Percentiles rank a stretch among this genome's conserved stretches.
Evolutionary conservation across 1,140 invertebrate genomes (phyloP).

Genomic region (Drosophila nebulosa): DNA sequence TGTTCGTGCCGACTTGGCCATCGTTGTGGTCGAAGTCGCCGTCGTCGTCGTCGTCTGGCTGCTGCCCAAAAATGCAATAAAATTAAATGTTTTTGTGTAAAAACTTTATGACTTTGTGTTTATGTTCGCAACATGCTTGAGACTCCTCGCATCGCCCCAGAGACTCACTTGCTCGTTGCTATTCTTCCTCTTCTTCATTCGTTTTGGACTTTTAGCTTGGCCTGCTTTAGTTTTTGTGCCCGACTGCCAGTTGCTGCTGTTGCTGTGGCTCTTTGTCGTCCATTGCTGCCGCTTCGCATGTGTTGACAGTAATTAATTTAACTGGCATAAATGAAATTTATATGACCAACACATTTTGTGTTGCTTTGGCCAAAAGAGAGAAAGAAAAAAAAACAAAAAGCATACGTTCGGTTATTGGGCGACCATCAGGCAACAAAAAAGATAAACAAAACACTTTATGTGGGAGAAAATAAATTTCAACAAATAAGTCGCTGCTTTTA

Average conservation of each 20-base stretch:
- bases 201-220: slow-evolving; percentile 48
- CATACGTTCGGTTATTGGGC: background rate
- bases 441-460: background rate
- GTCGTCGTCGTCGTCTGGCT: slow-evolving; percentile 33
- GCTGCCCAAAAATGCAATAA: slow-evolving; percentile 77
- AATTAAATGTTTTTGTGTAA: slow-evolving; percentile 78
- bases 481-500: background rate
- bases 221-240: slow-evolving; percentile 68
- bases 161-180: background rate
- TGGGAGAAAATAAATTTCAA: background rate
- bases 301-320: slow-evolving; percentile 78
- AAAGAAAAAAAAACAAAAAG: background rate
- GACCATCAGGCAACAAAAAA: background rate
- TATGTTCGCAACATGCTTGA: slow-evolving; percentile 68
- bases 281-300: slow-evolving; percentile 43
- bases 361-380: slow-evolving; percentile 33
- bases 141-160: slow-evolving; percentile 25
- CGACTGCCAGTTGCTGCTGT: slow-evolving; percentile 49
- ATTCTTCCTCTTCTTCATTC: background rate
- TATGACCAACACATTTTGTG: slow-evolving; percentile 61
- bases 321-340: slow-evolving; percentile 72
- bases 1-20: slow-evolving; percentile 22
- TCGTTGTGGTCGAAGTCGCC: slow-evolving; percentile 22
- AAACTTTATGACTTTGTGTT: slow-evolving; percentile 78
- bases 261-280: slow-evolving; percentile 14